Percentiles rank a stretch among this genome's conserved stretches.
These are phyloP conservation scores for Ceratina australensis DNA, from an alignment of 1,140 invertebrate genomes.

Conservation along the genomic window DNA sequence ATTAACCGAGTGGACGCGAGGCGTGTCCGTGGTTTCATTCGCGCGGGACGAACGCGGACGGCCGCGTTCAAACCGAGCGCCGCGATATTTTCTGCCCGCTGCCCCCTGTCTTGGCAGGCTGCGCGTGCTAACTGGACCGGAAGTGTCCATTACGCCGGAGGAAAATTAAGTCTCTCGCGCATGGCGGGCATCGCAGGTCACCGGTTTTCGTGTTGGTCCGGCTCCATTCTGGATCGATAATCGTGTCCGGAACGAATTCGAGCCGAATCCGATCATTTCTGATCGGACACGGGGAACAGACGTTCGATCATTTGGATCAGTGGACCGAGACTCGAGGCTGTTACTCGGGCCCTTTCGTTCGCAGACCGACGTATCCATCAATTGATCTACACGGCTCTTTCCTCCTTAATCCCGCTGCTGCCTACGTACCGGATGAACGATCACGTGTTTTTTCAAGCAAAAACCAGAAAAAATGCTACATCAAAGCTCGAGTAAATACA, in stretches of 20 bases:
- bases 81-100: constrained; percentile 27
- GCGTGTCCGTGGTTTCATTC: constrained; percentile 3
- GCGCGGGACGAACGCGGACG: neutral
- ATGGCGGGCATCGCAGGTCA: too few species aligned
- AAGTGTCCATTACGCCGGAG: constrained; percentile 54
- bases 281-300: neutral
- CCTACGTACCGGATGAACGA: too few species aligned
- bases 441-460: neutral
- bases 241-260: neutral
- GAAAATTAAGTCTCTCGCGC: constrained; percentile 43
- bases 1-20: constrained; percentile 5
- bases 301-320: constrained; percentile 11
- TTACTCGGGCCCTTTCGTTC: constrained; percentile 1
- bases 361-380: neutral
- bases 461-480: too few species aligned
- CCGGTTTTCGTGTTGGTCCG: neutral
- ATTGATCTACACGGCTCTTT: neutral
- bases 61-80: constrained; percentile 37
- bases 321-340: neutral
- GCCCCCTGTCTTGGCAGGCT: constrained; percentile 41
- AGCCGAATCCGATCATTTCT: neutral
- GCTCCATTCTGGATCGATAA: neutral
- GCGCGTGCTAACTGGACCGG: constrained; percentile 39
- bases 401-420: constrained; percentile 4
- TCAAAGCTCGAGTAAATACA: neutral